These are phyloP conservation scores for Oconnorella tubifera DNA, from an alignment of 2,888 invertebrate genomes.

Conservation along the genomic window DNA sequence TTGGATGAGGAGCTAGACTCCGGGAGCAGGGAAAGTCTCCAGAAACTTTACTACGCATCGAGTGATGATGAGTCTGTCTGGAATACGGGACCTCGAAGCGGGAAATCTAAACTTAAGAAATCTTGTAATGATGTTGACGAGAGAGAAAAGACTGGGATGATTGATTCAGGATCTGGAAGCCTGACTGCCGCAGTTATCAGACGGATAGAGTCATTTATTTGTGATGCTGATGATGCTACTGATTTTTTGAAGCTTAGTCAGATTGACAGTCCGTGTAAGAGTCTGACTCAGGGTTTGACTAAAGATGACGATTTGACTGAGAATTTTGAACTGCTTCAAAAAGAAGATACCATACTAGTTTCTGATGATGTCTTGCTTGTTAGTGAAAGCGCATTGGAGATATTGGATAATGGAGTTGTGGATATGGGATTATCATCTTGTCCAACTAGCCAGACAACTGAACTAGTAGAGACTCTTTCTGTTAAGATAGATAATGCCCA, in stretches of 20 bases:
- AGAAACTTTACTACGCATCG: slow-evolving; percentile 12
- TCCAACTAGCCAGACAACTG: no score
- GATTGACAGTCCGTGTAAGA: no score
- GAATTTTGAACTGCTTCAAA: no score
- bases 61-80: slow-evolving; percentile 19
- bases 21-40: slow-evolving; percentile 11
- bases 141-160: background rate
- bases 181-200: background rate
- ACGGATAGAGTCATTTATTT: slow-evolving; percentile 3
- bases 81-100: slow-evolving; percentile 12
- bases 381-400: no score
- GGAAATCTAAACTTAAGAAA: background rate
- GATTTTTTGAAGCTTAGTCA: background rate
- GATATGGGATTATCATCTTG: no score
- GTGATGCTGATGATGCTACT: background rate
- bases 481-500: no score
- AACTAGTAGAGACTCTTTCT: no score
- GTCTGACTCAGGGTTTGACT: no score
- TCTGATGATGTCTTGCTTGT: no score
- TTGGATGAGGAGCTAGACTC: slow-evolving; percentile 49
- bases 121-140: background rate
- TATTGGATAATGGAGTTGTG: no score
- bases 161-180: background rate
- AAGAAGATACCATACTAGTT: no score
- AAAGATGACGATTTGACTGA: no score